Evolutionary conservation across 2,113 vertebrate genomes (phyloP), one percentile per base, ranked within the genome.

Genomic region (Dasyprocta punctata): DNA sequence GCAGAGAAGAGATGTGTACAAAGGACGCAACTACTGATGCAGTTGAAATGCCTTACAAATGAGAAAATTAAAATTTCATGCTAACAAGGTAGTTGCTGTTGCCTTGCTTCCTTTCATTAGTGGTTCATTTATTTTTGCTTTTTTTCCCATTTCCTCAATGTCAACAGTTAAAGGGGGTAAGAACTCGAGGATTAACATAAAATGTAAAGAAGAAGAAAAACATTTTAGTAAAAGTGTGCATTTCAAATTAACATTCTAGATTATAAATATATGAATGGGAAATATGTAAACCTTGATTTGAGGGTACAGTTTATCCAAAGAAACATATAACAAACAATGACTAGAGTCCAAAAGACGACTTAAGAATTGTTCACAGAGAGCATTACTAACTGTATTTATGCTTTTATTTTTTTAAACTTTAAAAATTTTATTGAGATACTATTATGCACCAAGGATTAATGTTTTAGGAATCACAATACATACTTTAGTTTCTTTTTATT

Each of bases 31-130:
- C 52, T 77, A 95, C 17, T 73, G 60, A 92, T 30, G 67, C 87
- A 78, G 22, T 12, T 92, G 81, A 87, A 92, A 90, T 75, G 77
- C 75, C 30, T 92, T 73, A 63, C 41, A 94, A 94, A 84, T 67
- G 11, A 88, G 38, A 92, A 95, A 49, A 93, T 91, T 81, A 88
- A 88, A n/a, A 56, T 77, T 65, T 95, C 87, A 71, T 33, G 82
- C 71, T 93, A 95, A 92, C 26, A 86, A 86, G n/a, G 52, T 56
- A 8, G 71, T 69, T 96, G 58, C 20, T 81, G 19, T 85, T 75
- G 26, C 16, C 33, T 22, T 26, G 7, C 17, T 91, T 89, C 88
- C 75, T 85, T n/a, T 89, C 80, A 89, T 77, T 95, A 82, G 8
- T 47, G 16, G 3, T 65, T 4, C 14, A 28, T 73, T 58, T n/a